Base-by-base conservation (phyloP, 2,888 invertebrate species). In the Cryptocephalus moraei region DNA sequence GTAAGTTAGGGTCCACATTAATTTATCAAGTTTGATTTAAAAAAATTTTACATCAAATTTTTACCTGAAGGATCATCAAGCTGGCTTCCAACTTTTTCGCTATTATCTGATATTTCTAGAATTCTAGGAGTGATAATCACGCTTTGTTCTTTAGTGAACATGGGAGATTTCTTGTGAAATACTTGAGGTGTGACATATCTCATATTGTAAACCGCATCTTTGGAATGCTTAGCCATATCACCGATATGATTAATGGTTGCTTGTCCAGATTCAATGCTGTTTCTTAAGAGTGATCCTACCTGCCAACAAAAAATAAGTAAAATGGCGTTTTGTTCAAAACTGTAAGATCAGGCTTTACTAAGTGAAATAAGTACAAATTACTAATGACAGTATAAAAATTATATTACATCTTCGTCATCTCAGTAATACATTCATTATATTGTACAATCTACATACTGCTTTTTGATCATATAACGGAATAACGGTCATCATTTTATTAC, bases 191-290 rank as follows among this genome's bases (percentile, higher is more conserved):
- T 11, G 6, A 45, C 8, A 10, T 43, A 32, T 14, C 33, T 43
- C 11, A 43, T 45, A 22, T 45, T 49, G 13, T 48, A 33, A 9
- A 55, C 44, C 8, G 51, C 54, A 34, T 44, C 53, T 45, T 48
- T 62, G 1, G 67, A 67, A 50, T 66, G 66, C 41, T 64, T 63
- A 1, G 66, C 66, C 12, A 61, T 56, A 45, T 68, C 62, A 10
- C 61, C 62, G 3, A 65, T 57, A 48, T 70, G 70, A 8, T 50
- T 47, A 31, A 68, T 49, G 1, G 67, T 62, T 43, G 69, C 62
- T 51, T 67, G 67, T 4, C 69, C 56, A 13, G 67, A 67, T 47
- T 59, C 57, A 8, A 71, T 59, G 44, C 66, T 66, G 9, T 65
- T 62, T 45, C 67, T 54, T 4, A 71, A 50, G 14, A 66, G 63